A percentile compares a stretch with the other conserved stretches of the same genome.
Evolutionary conservation across 2,113 vertebrate species (phyloP).

Genomic region (Xiphophorus maculatus): DNA sequence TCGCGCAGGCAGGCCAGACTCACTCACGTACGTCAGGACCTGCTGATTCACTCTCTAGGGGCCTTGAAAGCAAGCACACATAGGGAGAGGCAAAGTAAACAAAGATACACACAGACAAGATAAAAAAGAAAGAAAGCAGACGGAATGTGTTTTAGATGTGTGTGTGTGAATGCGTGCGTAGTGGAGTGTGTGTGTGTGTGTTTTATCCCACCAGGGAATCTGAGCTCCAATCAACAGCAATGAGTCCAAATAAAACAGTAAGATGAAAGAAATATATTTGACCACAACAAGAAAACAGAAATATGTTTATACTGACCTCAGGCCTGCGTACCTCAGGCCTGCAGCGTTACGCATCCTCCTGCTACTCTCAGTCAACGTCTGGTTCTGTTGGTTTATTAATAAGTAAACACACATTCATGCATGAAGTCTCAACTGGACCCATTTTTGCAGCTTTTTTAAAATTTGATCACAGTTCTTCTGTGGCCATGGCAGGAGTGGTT

Average conservation of each 20-base stretch:
- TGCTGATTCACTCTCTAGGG: constrained; percentile 78
- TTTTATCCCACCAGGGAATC: constrained; percentile 51
- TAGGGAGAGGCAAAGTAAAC: constrained; percentile 30
- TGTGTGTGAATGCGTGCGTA: constrained; percentile 11
- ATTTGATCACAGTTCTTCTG: neutral
- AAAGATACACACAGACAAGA: constrained; percentile 22
- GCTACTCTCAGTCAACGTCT: constrained; percentile 51
- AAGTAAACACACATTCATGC: constrained; percentile 42
- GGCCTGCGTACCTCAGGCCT: constrained; percentile 29
- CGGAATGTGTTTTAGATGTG: constrained; percentile 26
- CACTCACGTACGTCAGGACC: constrained; percentile 65
- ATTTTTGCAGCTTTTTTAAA: neutral
- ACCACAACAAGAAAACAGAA: constrained; percentile 55
- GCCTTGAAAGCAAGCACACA: constrained; percentile 6
- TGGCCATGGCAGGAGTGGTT: neutral
- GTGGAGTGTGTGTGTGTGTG: constrained; percentile 15
- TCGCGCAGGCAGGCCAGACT: constrained; percentile 63
- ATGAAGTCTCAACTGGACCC: constrained; percentile 3
- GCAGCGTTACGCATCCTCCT: constrained; percentile 37
- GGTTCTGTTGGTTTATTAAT: constrained; percentile 45
- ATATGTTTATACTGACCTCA: constrained; percentile 54
- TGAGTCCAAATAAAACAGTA: constrained; percentile 57
- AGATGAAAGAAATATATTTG: constrained; percentile 69
- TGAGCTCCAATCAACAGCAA: constrained; percentile 54
- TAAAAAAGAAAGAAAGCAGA: constrained; percentile 47